Evolutionary conservation across 2,797 vertebrate genomes (phyloP).

Genomic region (Microhierax caerulescens): DNA sequence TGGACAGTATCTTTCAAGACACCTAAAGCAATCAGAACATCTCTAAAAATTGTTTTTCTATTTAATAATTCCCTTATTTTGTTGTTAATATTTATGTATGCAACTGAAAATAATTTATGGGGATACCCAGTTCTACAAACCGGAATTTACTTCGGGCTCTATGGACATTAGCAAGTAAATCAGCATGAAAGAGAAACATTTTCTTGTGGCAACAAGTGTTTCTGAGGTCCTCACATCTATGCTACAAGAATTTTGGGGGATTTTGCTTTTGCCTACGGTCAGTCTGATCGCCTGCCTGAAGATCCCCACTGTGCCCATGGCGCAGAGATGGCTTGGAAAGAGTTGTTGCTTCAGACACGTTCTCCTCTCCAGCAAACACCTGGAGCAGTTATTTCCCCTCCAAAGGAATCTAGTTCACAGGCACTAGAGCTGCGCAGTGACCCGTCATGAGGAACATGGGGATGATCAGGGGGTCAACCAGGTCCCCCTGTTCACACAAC

Average conservation of each 20-base stretch:
- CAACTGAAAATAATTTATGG: neutral
- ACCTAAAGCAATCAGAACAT: neutral
- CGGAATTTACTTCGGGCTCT: neutral
- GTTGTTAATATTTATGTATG: fast-evolving
- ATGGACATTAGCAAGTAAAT: neutral
- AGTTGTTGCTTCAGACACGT: fast-evolving
- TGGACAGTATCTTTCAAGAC: neutral
- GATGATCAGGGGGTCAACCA: neutral
- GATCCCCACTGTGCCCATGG: neutral
- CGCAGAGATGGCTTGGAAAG: neutral
- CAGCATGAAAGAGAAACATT: neutral
- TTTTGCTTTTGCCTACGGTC: neutral
- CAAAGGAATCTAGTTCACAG: neutral
- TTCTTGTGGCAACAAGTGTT: neutral
- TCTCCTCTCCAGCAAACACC: neutral
- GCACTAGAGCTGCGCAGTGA: neutral
- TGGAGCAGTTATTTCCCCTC: neutral
- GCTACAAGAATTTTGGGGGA: neutral
- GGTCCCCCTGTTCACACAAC: neutral
- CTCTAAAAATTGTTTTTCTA: neutral
- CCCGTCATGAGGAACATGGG: too few relatives aligned
- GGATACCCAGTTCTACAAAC: neutral
- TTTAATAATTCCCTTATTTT: neutral
- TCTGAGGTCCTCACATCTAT: neutral
- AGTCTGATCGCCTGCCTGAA: neutral